Evolutionary conservation across 2,113 vertebrate species (phyloP), one percentile per base, ranked within the genome.

Genomic region (Bungarus multicinctus): DNA sequence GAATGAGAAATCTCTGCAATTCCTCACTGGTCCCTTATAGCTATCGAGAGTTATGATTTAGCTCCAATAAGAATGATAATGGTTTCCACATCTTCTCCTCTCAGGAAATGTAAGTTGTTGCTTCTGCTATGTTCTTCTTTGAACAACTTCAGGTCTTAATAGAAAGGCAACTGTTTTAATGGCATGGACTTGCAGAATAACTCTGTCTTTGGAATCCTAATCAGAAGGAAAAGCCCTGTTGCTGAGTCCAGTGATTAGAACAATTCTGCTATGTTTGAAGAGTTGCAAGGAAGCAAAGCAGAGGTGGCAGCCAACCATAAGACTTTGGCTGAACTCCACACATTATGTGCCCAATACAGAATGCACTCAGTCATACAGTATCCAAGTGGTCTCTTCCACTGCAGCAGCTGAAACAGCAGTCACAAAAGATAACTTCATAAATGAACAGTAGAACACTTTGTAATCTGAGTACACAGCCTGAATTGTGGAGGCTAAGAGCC

Each of bases 401-500:
- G 27, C 91, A 9, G 0, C 34, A 1, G 93, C 92, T 93, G 88
- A 0, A 0, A 16, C 0, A 0, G 25, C 0, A 20, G 16, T 39
- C 50, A 97, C 96, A 97, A 96, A 95, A 95, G 53, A 1, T 54
- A 22, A 0, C 95, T 95, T 95, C 47, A 97, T 27, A 57, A 20
- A n/a, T 11, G 0, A 9, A 50, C 87, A 1, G 90, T 64, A 85
- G 1, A 0, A 90, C 92, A 11, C 85, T 1, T 81, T 47, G 74
- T 0, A 92, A 58, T 88, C 92, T 3, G 88, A 27, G 92, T 87
- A 94, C 94, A 60, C 53, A 69, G 95, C 58, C 0, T 0, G 39
- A 88, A 0, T 18, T 93, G 0, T 91, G 91, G 92, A 81, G n/a
- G 57, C 91, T 0, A 86, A 22, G 90, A 2, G 0, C n/a, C 0